phyloP scores from a whole-genome alignment of 1,140 invertebrate species.

The Colletes latitarsis region DNA sequence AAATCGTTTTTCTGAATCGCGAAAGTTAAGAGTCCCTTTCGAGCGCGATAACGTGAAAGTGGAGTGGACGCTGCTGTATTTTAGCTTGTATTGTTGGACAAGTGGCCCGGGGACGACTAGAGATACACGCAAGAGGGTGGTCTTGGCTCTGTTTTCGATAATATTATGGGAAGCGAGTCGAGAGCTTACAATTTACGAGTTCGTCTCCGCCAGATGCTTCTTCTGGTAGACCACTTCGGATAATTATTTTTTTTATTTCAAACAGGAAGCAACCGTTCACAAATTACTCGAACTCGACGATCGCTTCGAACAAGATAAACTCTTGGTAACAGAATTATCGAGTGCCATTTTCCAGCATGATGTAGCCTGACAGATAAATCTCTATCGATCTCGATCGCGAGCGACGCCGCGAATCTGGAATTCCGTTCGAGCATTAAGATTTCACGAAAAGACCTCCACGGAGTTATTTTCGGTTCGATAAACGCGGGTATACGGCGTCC shows the following conservation, averaged over 20 bases:
- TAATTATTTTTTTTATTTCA: too few species aligned
- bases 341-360: neutral
- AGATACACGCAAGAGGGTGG: neutral
- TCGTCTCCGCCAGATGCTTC: neutral
- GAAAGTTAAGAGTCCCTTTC: constrained; percentile 21
- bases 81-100: neutral
- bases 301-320: too few species aligned
- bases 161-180: neutral
- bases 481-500: neutral
- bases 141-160: neutral
- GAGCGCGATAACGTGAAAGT: constrained; percentile 16
- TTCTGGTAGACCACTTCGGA: too few species aligned
- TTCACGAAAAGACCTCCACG: constrained; percentile 30
- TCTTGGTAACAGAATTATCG: too few species aligned
- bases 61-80: neutral
- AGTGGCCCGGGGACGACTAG: neutral
- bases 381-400: constrained; percentile 21
- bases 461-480: constrained; percentile 46
- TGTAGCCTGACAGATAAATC: constrained; percentile 14
- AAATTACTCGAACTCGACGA: neutral
- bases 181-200: neutral
- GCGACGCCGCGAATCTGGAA: constrained; percentile 8
- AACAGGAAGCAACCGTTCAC: too few species aligned
- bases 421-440: constrained; percentile 23
- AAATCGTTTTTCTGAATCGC: constrained; percentile 28